Base-by-base conservation (phyloP, 2,888 invertebrate species). In the Zootermopsis nevadensis region DNA sequence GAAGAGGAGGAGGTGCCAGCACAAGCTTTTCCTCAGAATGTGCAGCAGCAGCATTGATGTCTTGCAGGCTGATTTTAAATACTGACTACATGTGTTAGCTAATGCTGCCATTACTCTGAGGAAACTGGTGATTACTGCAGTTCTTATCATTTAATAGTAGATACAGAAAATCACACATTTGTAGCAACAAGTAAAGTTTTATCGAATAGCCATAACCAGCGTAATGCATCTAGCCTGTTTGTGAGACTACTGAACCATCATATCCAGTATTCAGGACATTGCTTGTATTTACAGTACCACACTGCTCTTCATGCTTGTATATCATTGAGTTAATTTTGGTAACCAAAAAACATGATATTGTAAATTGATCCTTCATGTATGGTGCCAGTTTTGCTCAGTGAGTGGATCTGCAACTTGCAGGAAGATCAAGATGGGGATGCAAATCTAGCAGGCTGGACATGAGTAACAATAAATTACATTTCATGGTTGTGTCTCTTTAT, bases 1-100 rank as follows among this genome's bases (percentile, higher is more conserved):
- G 88, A 88, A 81, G 88, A 89, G 83, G 87, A 86, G 76, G 87
- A 86, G 12, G 88, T 88, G 82, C 87, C 88, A 42, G 72, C 33
- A 42, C 35, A 79, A 33, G 38, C n/a, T 24, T 3, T 19, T n/a
- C 76, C 27, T 42, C 76, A 76, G 30, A 76, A 55, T 30, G n/a
- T 19, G 22, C 79, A 79, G 19, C 79, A 60, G 10, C 79, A 79
- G 15, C 79, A 7, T 79, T 79, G 35, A 79, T 66, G n/a, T 74
- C 74, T 72, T 33, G 74, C n/a, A 30, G 42, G 38, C 38, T 74
- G 69, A 31, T 31, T 12, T 69, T 31, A 31, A 69, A 69, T 30
- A 69, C 69, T 69, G 74, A 38, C 74, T 74, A 74, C 38, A 42
- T 74, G 74, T 42, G 38, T 74, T 38, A 74, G 24, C 33, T 22